Base-by-base conservation (phyloP, 2,113 vertebrate genomes). In the Rattus rattus region DNA sequence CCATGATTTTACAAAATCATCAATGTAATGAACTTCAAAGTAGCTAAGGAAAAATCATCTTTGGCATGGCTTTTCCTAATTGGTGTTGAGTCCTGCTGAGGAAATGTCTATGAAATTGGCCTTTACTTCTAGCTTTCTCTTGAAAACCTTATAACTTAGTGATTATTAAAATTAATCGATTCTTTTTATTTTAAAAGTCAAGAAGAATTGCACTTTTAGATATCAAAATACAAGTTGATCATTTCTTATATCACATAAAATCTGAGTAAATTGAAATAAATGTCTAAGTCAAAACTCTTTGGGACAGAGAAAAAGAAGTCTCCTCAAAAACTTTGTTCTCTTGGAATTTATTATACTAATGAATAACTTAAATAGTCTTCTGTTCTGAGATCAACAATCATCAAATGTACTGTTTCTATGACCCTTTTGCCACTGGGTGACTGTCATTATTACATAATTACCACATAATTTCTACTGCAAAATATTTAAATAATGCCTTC, bases 211-310 rank as follows among this genome's bases (percentile, higher is more conserved):
- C 1, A 80, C 63, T 17, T 69, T 86, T 80, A 65, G 12, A 92
- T 63, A 79, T 52, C 90, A 39, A 85, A 84, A 69, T n/a, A 0
- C 36, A 81, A 43, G 3, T 52, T 87, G 9, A 73, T 43, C 70
- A 33, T 70, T 79, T 67, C 5, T 83, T 90, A 0, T 1, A 39
- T n/a, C 12, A 36, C 8, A n/a, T 83, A 70, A 87, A 88, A 33
- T 73, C 6, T 61, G 14, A 13, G 69, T 65, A 91, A 76, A 76
- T 30, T 49, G 79, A 87, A 22, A 8, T 33, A 3, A 88, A 28
- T 14, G 47, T 88, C 7, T 75, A 49, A 19, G 93, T 83, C 85
- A 97, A 96, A 85, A 86, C 81, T 79, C 11, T 89, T 90, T 52
- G 36, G 24, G 47, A 14, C 5, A 73, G 30, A 90, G 24, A 84